Base-by-base conservation (phyloP, 2,113 vertebrate species). In the Scomber colias region DNA sequence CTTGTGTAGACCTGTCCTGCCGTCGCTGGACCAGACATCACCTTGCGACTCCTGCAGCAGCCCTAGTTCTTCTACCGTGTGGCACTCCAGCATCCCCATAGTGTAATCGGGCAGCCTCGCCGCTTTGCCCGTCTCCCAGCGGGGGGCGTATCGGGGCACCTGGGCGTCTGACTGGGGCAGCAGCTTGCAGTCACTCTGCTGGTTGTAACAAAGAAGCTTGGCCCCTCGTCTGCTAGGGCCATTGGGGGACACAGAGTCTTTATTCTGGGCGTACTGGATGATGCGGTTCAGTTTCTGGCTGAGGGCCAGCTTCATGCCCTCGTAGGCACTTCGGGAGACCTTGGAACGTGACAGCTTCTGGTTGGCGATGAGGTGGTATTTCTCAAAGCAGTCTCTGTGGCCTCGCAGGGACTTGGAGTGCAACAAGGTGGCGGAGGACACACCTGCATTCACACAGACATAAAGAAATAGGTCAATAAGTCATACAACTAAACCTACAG, bases 301-400 rank as follows among this genome's bases (percentile, higher is more conserved):
- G 75, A 99, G 89, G 45, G 97, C 95, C 48, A 95, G 96, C 94
- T 98, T 99, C 90, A 99, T 94, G 89, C 96, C 98, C 93, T 97
- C 96, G 16, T 99, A 99, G 54, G 97, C 88, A 91, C 96, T 98
- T 92, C 95, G 96, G 63, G 97, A 96, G 24, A 95, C 95, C 84
- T 97, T 98, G 91, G 97, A 95, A 60, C 92, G 95, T 0, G 96
- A 95, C 89, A 97, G 96, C 90, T 97, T 97, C 89, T 99, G 98
- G 92, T 98, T 99, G 89, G 97, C 97, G 69, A 99, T 99, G 90
- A 97, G 94, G 91, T 99, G 98, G 87, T 95, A 99, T 91, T 99
- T 99, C 91, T 99, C 97, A 89, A 99, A 99, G 94, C 98, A 99
- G 95, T 98, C 97, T 93, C 96, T 96, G 94, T 99, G 98, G 13